Base-by-base conservation (phyloP, 2,113 vertebrate genomes). In the Lophius piscatorius region DNA sequence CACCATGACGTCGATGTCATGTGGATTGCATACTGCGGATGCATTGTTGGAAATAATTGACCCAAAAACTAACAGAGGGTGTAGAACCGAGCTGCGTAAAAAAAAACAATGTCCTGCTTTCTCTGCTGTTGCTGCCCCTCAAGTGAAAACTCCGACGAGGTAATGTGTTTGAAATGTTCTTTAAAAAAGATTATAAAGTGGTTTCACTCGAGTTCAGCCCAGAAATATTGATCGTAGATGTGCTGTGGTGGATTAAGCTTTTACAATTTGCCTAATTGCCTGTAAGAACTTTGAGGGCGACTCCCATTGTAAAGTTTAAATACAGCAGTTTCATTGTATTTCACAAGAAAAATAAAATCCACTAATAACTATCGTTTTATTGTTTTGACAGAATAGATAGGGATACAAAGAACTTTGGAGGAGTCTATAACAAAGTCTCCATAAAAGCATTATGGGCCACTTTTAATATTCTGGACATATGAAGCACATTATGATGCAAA, bases 1-100 rank as follows among this genome's bases (percentile, higher is more conserved):
- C 55, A 83, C 4, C 74, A 42, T 89, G 90, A 88, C 76, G 7
- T 3, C 78, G 84, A 88, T 85, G 88, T 88, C 72, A 86, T 5
- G 8, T 1, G 65, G 76, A 78, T 76, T 79, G 77, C 21, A 23
- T 58, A 65, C 48, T 14, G 18, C 55, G 51, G 23, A 57, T 36
- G 31, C 47, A 58, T 78, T 81, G 79, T 82, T 20, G 33, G 48
- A 40, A 69, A 45, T 64, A 33, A 81, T 4, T 88, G 85, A 88
- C 74, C 82, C 47, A 72, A 82, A 83, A 82, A 63, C 44, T 23
- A 58, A 47, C 5, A 36, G 51, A 38, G 40, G 67, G 57, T 6
- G 8, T 21, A 39, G 12, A 45, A 9, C 6, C 26, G 35, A 38
- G 45, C 47, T 36, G 41, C 28, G n/a, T n/a, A n/a, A n/a, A n/a